Base-by-base conservation (phyloP, 2,888 invertebrate genomes). In the Yponomeuta evonymella region DNA sequence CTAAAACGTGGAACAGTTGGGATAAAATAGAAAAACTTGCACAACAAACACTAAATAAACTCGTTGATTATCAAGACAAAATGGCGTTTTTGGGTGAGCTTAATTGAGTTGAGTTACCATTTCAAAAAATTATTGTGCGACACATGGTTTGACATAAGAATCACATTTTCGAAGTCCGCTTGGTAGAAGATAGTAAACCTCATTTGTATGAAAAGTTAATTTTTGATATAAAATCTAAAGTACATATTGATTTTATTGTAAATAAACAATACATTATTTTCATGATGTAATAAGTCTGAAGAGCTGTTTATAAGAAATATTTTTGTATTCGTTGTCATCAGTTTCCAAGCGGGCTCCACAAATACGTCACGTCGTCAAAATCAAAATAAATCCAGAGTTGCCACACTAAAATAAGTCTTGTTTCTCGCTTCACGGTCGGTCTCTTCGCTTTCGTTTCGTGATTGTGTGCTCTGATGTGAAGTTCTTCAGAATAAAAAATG, bases 401-500 rank as follows among this genome's bases (percentile, higher is more conserved):
- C 43, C 43, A 43, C 43, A 43, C 6, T 8, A 43, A 43, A 43
- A 8, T 6, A 8, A 15, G 51, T 58, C 15, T 58, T 15, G 51
- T 58, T 12, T 58, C 51, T 58, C 51, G 12, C 51, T 58, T 30
- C 5, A 1, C 11, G 4, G 36, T n/a, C 12, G 4, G 11, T 6
- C 43, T 33, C 11, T 67, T 43, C 48, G 43, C 67, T 67, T 58
- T 58, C 51, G 11, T 48, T 69, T 69, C 10, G 23, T n/a, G 15
- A 15, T 15, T 43, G 36, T 43, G 58, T 23, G 23, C 36, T 70
- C 11, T 69, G 69, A 88, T 85, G 89, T 92, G 92, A 92, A 92
- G 92, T 92, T 92, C 88, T 85, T 87, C 87, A 83, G 78, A 78
- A 77, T 78, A 78, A 79, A 82, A 72, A 80, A 83, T 84, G 78